Percentiles rank a stretch among this genome's conserved stretches.
Evolutionary conservation across 2,888 invertebrate genomes (phyloP).

Genomic region (Sarcophaga subvicina): DNA sequence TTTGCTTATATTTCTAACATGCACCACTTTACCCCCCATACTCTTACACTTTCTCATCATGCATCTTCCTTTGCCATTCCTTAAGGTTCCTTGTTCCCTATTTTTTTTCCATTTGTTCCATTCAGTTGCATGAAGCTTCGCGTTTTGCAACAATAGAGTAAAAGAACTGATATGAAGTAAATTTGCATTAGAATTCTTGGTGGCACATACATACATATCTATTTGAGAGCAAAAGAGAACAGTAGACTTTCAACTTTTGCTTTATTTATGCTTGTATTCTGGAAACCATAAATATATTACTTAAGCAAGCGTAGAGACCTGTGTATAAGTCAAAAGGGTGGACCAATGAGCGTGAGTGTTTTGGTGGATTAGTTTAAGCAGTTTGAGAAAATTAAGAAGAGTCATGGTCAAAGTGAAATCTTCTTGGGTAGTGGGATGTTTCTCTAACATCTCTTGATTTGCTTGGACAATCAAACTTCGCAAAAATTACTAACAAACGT

Average conservation of each 20-base stretch:
- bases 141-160: constrained; percentile 32
- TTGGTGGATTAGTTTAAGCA: too few relatives aligned
- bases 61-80: constrained; percentile 19
- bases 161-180: constrained; percentile 12
- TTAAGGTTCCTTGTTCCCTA: constrained; percentile 14
- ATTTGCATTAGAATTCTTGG: constrained; percentile 58
- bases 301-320: background rate
- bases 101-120: constrained; percentile 45
- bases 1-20: background rate
- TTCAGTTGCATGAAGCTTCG: constrained; percentile 48
- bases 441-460: too few relatives aligned
- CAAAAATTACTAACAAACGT: too few relatives aligned
- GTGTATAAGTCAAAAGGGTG: background rate
- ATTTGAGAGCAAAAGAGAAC: background rate
- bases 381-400: too few relatives aligned
- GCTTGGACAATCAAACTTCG: too few relatives aligned
- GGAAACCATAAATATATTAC: background rate
- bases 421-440: too few relatives aligned
- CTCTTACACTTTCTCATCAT: background rate
- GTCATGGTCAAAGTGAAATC: too few relatives aligned
- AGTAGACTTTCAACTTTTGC: background rate
- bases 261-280: background rate
- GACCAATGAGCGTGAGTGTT: background rate
- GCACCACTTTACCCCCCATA: background rate
- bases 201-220: constrained; percentile 6